Base-by-base conservation (phyloP, 2,888 invertebrate genomes). In the Drosophila greeni region DNA sequence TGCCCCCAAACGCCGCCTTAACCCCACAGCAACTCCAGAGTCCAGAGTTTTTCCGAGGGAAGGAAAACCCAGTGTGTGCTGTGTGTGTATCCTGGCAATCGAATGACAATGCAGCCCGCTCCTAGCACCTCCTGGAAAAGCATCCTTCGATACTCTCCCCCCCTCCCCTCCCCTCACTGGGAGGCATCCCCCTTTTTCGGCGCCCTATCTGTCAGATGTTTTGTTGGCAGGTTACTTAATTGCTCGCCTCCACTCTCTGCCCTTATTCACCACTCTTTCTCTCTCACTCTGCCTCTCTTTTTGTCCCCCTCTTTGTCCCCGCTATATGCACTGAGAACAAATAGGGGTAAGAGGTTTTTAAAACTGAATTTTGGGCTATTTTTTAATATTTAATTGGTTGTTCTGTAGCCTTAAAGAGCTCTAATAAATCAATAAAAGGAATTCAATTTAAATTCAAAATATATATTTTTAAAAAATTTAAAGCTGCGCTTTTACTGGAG, bases 201-300 rank as follows among this genome's bases (percentile, higher is more conserved):
- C 40, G 48, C 58, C 40, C 40, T 47, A 55, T 54, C 70, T 73
- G 84, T 86, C 85, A 85, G 83, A 82, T 86, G 82, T 73, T 78
- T 76, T 74, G 79, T 82, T 87, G 87, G 87, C 87, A 87, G 87
- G 80, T 87, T 85, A 79, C 85, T 87, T 87, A 87, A 87, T 87
- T 87, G 86, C 85, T 86, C 86, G 84, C 82, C 79, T 85, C 86
- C 83, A 82, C 77, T 66, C 70, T 56, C 33, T 49, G 55, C 53
- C 31, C 58, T 34, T 9, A 11, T 37, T 12, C 49, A n/a, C 18
- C 37, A 11, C 34, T 36, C 14, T 14, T 2, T 18, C 45, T 9
- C 14, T 9, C n/a, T 14, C 49, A 36, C 29, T 37, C n/a, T 40
- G 8, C 2, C n/a, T n/a, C 42, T n/a, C 3, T 18, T n/a, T 16